Percentiles rank a stretch among this genome's conserved stretches.
Evolutionary conservation across 1,140 invertebrate species (phyloP).

Genomic region (Antheraea mylitta): DNA sequence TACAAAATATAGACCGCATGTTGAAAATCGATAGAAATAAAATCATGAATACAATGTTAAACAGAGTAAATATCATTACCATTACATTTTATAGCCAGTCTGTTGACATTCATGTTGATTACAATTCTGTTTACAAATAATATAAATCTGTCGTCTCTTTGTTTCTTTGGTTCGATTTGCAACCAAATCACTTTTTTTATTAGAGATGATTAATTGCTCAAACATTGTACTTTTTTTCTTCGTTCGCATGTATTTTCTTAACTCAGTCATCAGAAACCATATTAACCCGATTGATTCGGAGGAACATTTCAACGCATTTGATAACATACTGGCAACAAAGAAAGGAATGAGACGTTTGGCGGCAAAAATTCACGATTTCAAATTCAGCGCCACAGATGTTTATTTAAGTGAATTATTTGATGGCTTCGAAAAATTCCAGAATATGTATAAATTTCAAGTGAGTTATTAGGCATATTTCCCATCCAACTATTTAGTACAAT

Average conservation of each 20-base stretch:
- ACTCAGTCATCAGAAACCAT: constrained; percentile 43
- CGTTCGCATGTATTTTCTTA: constrained; percentile 42
- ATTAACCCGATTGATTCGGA: constrained; percentile 8
- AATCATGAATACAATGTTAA: constrained; percentile 22
- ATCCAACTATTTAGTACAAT: too few species aligned
- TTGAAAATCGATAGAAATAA: constrained; percentile 38
- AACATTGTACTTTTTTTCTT: constrained; percentile 46
- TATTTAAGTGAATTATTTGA: constrained; percentile 44
- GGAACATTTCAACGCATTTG: not conserved
- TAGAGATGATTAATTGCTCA: constrained; percentile 40
- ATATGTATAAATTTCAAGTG: constrained; percentile 37
- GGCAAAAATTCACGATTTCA: constrained; percentile 33
- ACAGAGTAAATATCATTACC: constrained; percentile 28
- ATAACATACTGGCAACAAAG: constrained; percentile 21
- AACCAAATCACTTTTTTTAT: constrained; percentile 24
- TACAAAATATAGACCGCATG: constrained; percentile 50
- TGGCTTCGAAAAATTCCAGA: constrained; percentile 33
- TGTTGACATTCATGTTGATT: constrained; percentile 3
- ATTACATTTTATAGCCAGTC: not conserved
- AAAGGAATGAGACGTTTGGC: constrained; percentile 32
- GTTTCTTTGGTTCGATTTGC: constrained; percentile 24
- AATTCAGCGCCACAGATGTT: constrained; percentile 32
- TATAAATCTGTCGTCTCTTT: not conserved
- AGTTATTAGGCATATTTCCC: constrained; percentile 8
- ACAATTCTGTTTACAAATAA: constrained; percentile 1